Percentiles rank a stretch among this genome's conserved stretches.
Evolutionary conservation across 53 echinoderm and acorn worm species (phyloP).

Genomic region (Luidia sarsii): DNA sequence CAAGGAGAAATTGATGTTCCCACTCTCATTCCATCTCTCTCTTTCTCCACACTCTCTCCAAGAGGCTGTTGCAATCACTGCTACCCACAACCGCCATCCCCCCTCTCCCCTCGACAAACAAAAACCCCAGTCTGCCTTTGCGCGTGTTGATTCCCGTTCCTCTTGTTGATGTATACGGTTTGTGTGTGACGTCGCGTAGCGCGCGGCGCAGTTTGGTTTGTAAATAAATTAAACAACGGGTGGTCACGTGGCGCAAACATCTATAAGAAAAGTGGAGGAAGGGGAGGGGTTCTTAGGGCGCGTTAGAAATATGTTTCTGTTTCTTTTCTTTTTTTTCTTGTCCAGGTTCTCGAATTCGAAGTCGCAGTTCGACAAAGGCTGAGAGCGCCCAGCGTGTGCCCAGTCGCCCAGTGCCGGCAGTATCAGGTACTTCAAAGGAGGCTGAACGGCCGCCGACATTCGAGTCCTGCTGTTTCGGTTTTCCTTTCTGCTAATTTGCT

Average conservation of each 20-base stretch:
- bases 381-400: conserved; percentile 26
- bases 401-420: conserved; percentile 6
- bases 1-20: no score
- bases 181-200: conserved; percentile 12
- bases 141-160: no score
- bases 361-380: conserved; percentile 48
- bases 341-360: conserved; percentile 27
- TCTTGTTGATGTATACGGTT: no score
- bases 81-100: background rate
- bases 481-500: conserved; percentile 41
- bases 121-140: background rate
- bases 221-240: conserved; percentile 89
- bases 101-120: background rate
- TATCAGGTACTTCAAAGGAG: conserved; percentile 34
- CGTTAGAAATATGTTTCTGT: no score
- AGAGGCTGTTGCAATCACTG: background rate
- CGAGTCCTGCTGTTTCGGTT: conserved; percentile 27
- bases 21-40: no score
- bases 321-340: no score
- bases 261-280: no score
- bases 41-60: no score
- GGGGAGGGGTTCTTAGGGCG: no score
- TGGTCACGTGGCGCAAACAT: conserved; percentile 60
- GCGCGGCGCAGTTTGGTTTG: conserved; percentile 72
- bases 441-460: conserved; percentile 9